phyloP scores from a whole-genome alignment of 2,113 vertebrate species.

The Ciconia boyciana region DNA sequence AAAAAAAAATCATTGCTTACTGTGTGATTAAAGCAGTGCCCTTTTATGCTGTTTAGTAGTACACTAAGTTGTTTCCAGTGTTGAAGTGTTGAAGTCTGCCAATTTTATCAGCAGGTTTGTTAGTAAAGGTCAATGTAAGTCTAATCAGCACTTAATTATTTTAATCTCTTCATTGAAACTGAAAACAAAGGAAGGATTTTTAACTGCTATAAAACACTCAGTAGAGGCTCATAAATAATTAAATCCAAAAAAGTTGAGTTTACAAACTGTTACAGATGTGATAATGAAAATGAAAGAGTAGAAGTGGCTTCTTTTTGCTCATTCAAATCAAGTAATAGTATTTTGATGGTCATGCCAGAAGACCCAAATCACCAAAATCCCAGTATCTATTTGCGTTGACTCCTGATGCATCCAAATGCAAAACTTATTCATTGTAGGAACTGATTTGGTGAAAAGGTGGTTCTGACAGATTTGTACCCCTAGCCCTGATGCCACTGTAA shows the following conservation, averaged over 20 bases:
- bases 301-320: background rate
- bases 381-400: background rate
- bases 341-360: background rate
- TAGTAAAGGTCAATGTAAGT: constrained; percentile 23
- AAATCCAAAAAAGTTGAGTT: background rate
- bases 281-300: background rate
- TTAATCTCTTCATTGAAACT: constrained; percentile 59
- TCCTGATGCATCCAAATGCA: background rate
- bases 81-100: background rate
- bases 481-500: background rate
- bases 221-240: background rate
- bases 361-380: background rate
- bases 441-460: background rate
- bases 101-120: constrained; percentile 13
- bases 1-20: background rate
- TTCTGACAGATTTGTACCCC: background rate
- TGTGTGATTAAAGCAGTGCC: background rate
- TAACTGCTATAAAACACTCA: background rate
- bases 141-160: constrained; percentile 59
- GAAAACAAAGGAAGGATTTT: constrained; percentile 55
- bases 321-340: background rate
- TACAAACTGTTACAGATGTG: background rate
- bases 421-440: background rate
- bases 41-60: background rate
- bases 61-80: background rate